Evolutionary conservation across 2,113 vertebrate genomes (phyloP).

Genomic region (Sinocyclocheilus rhinocerous): DNA sequence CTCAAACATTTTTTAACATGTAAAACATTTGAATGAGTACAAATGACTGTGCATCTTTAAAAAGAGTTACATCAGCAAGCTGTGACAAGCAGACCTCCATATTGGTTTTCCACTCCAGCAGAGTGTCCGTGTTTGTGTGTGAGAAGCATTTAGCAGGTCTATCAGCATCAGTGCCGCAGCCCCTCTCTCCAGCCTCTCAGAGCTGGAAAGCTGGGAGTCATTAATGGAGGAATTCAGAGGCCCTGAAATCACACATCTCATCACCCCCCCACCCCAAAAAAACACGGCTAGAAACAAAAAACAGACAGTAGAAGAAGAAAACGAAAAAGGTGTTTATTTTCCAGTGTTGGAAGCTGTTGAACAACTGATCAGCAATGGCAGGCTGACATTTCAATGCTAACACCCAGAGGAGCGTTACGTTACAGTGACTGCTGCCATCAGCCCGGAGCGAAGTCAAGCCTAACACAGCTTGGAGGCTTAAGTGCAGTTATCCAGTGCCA

Average conservation of each 20-base stretch:
- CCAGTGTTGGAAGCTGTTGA: conserved; percentile 37
- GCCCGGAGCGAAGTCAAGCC: conserved; percentile 50
- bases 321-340: conserved; percentile 56
- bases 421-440: conserved; percentile 47
- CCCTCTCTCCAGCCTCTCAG: conserved; percentile 39
- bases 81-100: neutral
- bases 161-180: conserved; percentile 35
- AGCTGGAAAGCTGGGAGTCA: conserved; percentile 57
- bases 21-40: neutral
- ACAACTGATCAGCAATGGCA: conserved; percentile 57
- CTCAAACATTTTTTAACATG: neutral
- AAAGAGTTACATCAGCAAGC: neutral
- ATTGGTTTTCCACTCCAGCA: neutral
- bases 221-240: conserved; percentile 60
- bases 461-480: conserved; percentile 27
- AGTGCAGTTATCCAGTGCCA: conserved; percentile 37
- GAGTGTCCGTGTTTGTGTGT: neutral
- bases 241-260: conserved; percentile 61
- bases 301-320: conserved; percentile 30
- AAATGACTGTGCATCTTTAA: neutral
- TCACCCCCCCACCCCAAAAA: conserved; percentile 41
- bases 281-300: conserved; percentile 17
- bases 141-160: conserved; percentile 31
- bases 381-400: conserved; percentile 52
- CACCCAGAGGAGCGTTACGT: conserved; percentile 55